Base-by-base conservation (phyloP, 2,113 vertebrate genomes). In the Siniperca chuatsi region DNA sequence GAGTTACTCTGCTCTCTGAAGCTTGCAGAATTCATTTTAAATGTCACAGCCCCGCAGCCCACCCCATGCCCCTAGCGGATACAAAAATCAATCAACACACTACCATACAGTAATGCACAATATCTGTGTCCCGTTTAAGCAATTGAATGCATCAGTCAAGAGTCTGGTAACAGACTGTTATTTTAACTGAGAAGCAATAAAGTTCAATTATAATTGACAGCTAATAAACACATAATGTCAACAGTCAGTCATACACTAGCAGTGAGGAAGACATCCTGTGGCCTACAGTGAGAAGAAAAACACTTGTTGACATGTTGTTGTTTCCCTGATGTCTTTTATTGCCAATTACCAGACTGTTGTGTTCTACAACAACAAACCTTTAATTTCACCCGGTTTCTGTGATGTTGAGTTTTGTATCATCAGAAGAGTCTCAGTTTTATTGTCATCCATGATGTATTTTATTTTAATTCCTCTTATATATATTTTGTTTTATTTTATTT, bases 401-500 rank as follows among this genome's bases (percentile, higher is more conserved):
- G 42, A 74, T 29, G 20, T 50, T 66, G 10, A 33, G 21, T 77
- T 52, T 72, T 33, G 21, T 55, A 9, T 69, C 72, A 44, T 50
- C 54, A 60, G 46, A 46, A 18, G 20, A 65, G 50, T 46, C 57
- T 62, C 13, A 25, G n/a, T 64, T 64, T 70, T 10, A 35, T 60
- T 57, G 25, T 78, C 44, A 52, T 82, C 29, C 12, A n/a, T 48
- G 55, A 55, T 46, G 25, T 16, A 4, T 79, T 85, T 83, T n/a
- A 66, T 75, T 84, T 81, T 10, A 62, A 37, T 44, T 79, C 75
- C 48, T 72, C 62, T 87, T 25, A 79, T 75, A 61, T 78, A 79
- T 75, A 61, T 78, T 52, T 81, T 70, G 33, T 83, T 85, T 93
- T 67, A 85, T 96, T 96, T 97, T 96, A 95, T 97, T 97, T 98